Evolutionary conservation across 2,888 invertebrate genomes (phyloP).

Genomic region (Drosophila limbata): DNA sequence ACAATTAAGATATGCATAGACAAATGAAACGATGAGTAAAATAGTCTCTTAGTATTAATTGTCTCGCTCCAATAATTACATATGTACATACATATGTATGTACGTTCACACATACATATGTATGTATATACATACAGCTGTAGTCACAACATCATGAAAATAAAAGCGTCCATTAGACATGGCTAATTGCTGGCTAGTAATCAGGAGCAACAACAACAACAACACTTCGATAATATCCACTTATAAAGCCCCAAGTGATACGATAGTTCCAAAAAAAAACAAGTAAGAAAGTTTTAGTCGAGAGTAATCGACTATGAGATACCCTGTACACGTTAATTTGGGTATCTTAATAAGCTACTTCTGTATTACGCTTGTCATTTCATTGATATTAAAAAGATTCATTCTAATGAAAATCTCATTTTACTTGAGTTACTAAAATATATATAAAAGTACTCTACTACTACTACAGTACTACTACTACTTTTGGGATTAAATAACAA

Average conservation of each 20-base stretch:
- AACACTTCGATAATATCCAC: background rate
- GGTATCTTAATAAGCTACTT: no score
- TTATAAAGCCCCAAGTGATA: slow-evolving; percentile 11
- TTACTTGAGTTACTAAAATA: no score
- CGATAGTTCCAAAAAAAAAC: slow-evolving; percentile 19
- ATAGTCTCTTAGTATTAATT: background rate
- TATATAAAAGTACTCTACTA: no score
- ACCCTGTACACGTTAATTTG: no score
- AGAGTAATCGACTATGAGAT: no score
- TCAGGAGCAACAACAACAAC: slow-evolving; percentile 9
- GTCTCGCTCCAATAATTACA: slow-evolving; percentile 34
- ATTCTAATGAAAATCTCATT: no score
- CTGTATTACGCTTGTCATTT: no score
- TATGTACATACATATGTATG: no score
- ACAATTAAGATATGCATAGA: background rate
- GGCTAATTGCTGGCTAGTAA: slow-evolving; percentile 41
- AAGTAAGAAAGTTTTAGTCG: background rate
- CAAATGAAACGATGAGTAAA: background rate
- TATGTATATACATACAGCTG: background rate
- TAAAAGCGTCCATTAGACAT: slow-evolving; percentile 26
- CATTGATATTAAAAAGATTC: no score
- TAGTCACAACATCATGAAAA: background rate
- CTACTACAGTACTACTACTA: no score
- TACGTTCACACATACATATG: no score
- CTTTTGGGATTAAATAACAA: no score